Evolutionary conservation across 2,113 vertebrate species (phyloP), one percentile per base, ranked within the genome.

Genomic region (Silurus glanis): DNA sequence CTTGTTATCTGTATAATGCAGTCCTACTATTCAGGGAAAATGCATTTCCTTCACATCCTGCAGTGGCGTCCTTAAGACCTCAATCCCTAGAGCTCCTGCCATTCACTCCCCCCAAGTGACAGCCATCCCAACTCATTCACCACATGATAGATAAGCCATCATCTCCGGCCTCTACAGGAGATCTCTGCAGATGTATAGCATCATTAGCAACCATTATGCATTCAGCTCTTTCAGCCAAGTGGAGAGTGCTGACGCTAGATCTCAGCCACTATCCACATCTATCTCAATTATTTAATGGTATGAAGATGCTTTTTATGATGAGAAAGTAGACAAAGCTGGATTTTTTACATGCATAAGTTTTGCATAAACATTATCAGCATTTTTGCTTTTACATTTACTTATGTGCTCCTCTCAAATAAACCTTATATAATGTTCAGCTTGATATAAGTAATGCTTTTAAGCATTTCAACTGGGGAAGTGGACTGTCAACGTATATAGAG

Each of bases 121-220:
- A 76, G 49, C 78, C 56, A 88, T 80, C 76, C 80, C 72, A 56
- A 72, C 80, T 47, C 82, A 72, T 80, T 47, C 56, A 53, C 83
- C 25, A 28, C 69, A 19, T 86, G 86, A 87, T 87, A 82, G 83
- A 85, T 87, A 84, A 87, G 74, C 78, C 37, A 7, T 75, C 55
- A 72, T 88, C 66, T 56, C 85, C 66, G 17, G 66, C 61, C 76
- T 78, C 76, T 72, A 51, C n/a, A 51, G 74, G 76, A 82, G 59
- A 59, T 66, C 82, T 89, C 49, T 82, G 82, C 4, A 59, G 59
- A 79, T 86, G 67, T 83, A 81, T 86, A 72, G 47, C 69, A 16
- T 87, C 86, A 90, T 89, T 87, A 90, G 84, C 67, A 61, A 51
- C 86, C 69, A 89, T 90, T 87, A 86, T 87, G 84, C 72, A 58